phyloP scores from a whole-genome alignment of 2,113 vertebrate genomes.

The Miniopterus natalensis region DNA sequence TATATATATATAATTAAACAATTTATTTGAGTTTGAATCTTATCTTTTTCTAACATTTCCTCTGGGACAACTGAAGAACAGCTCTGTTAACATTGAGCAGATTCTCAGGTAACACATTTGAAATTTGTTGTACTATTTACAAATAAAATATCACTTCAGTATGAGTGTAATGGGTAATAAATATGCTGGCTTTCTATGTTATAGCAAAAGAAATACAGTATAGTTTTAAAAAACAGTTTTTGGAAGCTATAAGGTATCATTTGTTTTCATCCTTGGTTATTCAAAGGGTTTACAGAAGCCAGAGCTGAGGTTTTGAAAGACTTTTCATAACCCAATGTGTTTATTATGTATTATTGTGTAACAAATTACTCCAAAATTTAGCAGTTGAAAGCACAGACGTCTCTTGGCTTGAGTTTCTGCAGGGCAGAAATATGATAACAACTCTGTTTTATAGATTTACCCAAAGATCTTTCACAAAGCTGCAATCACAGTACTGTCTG shows the following conservation, averaged over 20 bases:
- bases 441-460: not conserved
- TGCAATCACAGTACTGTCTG: not conserved
- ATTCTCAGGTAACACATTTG: not conserved
- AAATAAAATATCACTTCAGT: not conserved
- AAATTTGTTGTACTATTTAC: conserved; percentile 21
- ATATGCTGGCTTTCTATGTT: not conserved
- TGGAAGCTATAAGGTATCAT: not conserved
- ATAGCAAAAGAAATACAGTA: not conserved
- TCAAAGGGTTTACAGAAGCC: not conserved
- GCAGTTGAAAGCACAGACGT: not conserved
- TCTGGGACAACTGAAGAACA: not conserved
- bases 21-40: not conserved
- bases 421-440: not conserved
- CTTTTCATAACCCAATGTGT: not conserved
- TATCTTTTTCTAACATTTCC: not conserved
- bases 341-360: not conserved
- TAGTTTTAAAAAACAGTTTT: not conserved
- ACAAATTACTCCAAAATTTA: not conserved
- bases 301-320: not conserved
- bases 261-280: not conserved
- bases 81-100: not conserved
- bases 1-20: not conserved
- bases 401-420: not conserved
- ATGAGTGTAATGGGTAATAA: not conserved
- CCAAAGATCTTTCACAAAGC: not conserved